Percentiles rank a stretch among this genome's conserved stretches.
These are phyloP conservation scores for Cariama cristata DNA, from an alignment of 2,113 vertebrate species.

Conservation along the genomic window DNA sequence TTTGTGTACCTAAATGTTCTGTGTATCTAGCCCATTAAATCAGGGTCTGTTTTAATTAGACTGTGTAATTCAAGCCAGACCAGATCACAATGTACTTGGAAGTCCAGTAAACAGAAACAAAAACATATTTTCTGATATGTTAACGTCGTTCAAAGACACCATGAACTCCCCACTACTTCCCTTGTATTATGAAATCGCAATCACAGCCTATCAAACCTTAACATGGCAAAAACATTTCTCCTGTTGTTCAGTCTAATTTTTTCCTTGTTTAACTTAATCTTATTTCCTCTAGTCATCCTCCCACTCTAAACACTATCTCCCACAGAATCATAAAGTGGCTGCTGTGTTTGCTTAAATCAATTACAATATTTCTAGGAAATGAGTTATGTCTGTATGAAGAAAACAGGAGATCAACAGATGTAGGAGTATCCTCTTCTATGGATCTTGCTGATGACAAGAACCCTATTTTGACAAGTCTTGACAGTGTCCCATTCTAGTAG, in stretches of 20 bases:
- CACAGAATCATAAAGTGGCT: slow-evolving; percentile 25
- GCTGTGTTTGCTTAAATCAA: neutral
- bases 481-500: neutral
- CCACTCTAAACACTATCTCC: slow-evolving; percentile 41
- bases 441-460: neutral
- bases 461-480: neutral
- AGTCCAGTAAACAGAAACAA: slow-evolving; percentile 3
- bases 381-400: neutral
- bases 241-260: slow-evolving; percentile 21
- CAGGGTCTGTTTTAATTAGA: slow-evolving; percentile 36
- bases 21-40: slow-evolving; percentile 35
- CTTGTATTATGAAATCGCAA: neutral
- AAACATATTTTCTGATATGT: neutral
- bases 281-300: slow-evolving; percentile 32
- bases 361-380: slow-evolving; percentile 1
- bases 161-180: neutral
- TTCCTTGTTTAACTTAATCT: slow-evolving; percentile 10
- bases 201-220: neutral
- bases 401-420: neutral
- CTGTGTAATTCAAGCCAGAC: slow-evolving; percentile 8
- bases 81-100: neutral
- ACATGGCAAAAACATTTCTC: neutral
- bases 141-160: neutral
- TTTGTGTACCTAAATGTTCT: slow-evolving; percentile 37
- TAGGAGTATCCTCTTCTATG: neutral